Percentiles rank a stretch among this genome's conserved stretches.
Evolutionary conservation across 1,140 invertebrate species (phyloP).

Genomic region (Papilio helenus): DNA sequence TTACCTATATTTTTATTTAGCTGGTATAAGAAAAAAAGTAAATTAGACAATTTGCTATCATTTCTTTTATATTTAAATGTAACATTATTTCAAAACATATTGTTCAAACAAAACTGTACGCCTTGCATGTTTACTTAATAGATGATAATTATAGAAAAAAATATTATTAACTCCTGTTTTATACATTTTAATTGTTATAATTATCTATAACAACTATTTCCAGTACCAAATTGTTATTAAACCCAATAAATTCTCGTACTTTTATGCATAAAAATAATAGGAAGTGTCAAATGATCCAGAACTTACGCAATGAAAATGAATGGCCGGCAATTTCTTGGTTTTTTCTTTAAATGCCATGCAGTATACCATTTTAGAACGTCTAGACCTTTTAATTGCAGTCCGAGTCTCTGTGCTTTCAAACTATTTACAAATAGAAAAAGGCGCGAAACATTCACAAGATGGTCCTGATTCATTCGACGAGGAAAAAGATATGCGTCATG

Average conservation of each 20-base stretch:
- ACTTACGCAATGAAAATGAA: not conserved
- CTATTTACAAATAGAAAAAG: conserved; percentile 52
- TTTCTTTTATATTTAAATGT: not conserved
- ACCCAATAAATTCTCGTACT: too few relatives aligned
- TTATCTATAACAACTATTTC: too few relatives aligned
- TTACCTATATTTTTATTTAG: not conserved
- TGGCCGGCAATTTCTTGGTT: not conserved
- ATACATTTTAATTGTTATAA: too few relatives aligned
- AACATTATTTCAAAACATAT: too few relatives aligned
- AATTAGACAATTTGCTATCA: not conserved
- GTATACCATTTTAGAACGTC: conserved; percentile 37
- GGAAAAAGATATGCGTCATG: conserved; percentile 48
- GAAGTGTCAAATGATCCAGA: too few relatives aligned
- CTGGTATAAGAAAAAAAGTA: not conserved
- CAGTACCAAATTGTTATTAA: too few relatives aligned
- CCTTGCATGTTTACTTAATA: too few relatives aligned
- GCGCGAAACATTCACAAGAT: conserved; percentile 45
- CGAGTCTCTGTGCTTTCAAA: conserved; percentile 33
- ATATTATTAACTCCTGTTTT: too few relatives aligned
- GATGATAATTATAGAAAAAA: too few relatives aligned
- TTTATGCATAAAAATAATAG: too few relatives aligned
- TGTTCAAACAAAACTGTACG: too few relatives aligned
- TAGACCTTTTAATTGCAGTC: conserved; percentile 39
- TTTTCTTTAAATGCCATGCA: conserved; percentile 24
- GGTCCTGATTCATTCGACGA: conserved; percentile 53